Evolutionary conservation across 2,797 vertebrate genomes (phyloP).

Genomic region (Numenius phaeopus): DNA sequence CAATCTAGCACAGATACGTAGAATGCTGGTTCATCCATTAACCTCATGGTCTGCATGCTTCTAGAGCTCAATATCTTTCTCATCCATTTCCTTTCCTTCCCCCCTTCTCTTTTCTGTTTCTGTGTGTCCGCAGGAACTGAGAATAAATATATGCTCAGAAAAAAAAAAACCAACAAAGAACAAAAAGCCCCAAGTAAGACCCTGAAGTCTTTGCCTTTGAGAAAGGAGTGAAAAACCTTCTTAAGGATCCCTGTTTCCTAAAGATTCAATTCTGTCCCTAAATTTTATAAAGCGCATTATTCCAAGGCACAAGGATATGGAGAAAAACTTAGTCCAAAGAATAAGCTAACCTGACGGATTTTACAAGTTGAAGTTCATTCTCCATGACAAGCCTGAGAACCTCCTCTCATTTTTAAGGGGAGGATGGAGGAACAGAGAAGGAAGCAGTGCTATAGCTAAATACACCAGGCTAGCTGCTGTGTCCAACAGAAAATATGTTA

Average conservation of each 20-base stretch:
- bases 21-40: neutral
- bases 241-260: neutral
- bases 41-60: neutral
- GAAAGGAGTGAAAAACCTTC: neutral
- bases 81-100: neutral
- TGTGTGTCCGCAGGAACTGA: neutral
- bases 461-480: neutral
- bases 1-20: neutral
- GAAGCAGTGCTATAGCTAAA: neutral
- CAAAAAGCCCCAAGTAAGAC: neutral
- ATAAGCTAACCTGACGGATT: neutral
- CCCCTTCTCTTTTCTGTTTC: neutral
- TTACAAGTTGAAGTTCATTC: neutral
- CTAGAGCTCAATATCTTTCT: neutral
- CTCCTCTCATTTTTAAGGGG: neutral
- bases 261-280: neutral
- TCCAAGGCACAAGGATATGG: neutral
- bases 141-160: neutral
- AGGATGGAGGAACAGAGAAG: neutral
- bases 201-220: neutral
- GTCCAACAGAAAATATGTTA: neutral
- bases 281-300: neutral
- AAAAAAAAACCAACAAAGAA: neutral
- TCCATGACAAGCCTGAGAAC: neutral
- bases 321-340: neutral